Percentiles rank a stretch among this genome's conserved stretches.
phyloP scores from a whole-genome alignment of 2,797 vertebrate genomes.

The Syngnathus rostellatus region DNA sequence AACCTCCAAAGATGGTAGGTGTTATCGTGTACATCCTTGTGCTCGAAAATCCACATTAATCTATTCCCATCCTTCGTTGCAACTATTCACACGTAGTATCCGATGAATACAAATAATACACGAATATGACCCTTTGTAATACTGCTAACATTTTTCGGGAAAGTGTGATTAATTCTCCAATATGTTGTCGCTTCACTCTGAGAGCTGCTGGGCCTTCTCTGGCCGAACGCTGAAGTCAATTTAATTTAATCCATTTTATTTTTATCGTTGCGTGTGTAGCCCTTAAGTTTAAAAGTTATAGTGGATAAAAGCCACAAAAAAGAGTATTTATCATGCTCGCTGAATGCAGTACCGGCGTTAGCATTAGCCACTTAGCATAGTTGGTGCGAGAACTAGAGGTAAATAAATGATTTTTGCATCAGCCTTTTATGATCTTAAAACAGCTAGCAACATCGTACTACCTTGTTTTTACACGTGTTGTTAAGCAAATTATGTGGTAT shows the following conservation, averaged over 20 bases:
- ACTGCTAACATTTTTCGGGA: neutral
- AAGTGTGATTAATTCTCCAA: no score
- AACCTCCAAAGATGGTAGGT: slow-evolving; percentile 73
- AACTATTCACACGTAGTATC: neutral
- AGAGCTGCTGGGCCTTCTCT: neutral
- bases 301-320: neutral
- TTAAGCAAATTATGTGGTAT: neutral
- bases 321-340: neutral
- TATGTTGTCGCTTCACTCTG: neutral
- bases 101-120: neutral
- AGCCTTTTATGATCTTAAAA: neutral
- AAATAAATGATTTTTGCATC: neutral
- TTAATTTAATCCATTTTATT: neutral
- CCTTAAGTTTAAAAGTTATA: neutral
- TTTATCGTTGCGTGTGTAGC: neutral
- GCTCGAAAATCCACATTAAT: slow-evolving; percentile 26
- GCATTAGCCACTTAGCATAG: slow-evolving; percentile 19
- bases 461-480: neutral
- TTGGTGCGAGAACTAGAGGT: neutral
- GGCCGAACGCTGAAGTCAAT: neutral
- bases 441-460: no score
- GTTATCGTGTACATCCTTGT: neutral
- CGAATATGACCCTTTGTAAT: neutral
- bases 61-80: slow-evolving; percentile 49
- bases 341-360: neutral